These are phyloP conservation scores for Pica pica DNA, from an alignment of 2,113 vertebrate species.

Conservation along the genomic window DNA sequence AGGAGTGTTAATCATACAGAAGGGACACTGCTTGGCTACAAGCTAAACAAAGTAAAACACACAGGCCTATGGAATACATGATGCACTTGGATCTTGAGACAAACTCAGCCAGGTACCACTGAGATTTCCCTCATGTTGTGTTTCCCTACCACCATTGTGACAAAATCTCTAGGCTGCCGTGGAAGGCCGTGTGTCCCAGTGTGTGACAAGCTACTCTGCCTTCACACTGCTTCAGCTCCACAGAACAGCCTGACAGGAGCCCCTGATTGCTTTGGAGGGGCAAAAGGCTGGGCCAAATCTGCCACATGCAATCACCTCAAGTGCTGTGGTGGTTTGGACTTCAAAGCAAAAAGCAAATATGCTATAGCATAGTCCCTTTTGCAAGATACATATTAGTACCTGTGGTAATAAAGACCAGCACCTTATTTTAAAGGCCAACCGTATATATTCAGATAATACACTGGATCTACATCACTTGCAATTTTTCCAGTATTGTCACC, in stretches of 20 bases:
- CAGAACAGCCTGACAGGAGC: neutral
- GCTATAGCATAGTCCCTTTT: neutral
- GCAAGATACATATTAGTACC: neutral
- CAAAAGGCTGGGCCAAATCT: neutral
- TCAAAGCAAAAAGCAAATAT: neutral
- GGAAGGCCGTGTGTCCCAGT: neutral
- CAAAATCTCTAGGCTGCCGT: neutral
- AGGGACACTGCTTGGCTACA: neutral
- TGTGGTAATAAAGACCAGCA: neutral
- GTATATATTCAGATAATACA: neutral
- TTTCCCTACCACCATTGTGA: neutral
- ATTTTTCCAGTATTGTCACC: neutral
- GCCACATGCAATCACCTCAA: neutral
- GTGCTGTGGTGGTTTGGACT: neutral
- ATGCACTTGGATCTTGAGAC: neutral
- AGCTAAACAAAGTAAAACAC: neutral
- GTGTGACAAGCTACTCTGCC: neutral
- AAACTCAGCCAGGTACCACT: rapidly evolving
- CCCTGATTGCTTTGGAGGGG: rapidly evolving
- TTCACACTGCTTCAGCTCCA: neutral
- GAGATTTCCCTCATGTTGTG: neutral
- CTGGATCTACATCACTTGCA: neutral
- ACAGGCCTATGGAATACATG: neutral
- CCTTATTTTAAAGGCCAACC: neutral
- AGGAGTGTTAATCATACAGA: neutral